Evolutionary conservation across 2,797 vertebrate species (phyloP).

Genomic region (Enteromius fasciolatus): DNA sequence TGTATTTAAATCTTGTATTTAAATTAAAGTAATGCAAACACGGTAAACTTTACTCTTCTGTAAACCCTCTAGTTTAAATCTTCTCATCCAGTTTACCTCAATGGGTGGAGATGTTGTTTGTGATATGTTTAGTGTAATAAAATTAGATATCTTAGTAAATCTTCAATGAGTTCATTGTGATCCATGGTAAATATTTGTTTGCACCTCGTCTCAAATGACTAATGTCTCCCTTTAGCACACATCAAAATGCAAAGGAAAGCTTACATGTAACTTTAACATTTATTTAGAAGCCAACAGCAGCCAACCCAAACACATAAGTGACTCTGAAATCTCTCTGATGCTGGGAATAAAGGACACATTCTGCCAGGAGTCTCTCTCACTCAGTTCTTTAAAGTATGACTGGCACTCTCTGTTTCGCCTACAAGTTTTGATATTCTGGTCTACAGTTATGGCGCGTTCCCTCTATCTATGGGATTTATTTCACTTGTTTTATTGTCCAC

Average conservation of each 20-base stretch:
- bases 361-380: background rate
- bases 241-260: slow-evolving; percentile 11
- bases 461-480: background rate
- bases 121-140: slow-evolving; percentile 27
- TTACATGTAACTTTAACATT: slow-evolving; percentile 19
- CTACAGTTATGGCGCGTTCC: background rate
- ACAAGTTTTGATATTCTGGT: background rate
- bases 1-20: background rate
- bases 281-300: slow-evolving; percentile 35
- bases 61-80: slow-evolving; percentile 31
- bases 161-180: slow-evolving; percentile 26
- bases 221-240: slow-evolving; percentile 32
- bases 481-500: background rate
- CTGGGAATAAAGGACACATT: slow-evolving; percentile 41
- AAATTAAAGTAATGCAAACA: background rate
- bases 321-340: slow-evolving; percentile 36
- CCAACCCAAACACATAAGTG: slow-evolving; percentile 42
- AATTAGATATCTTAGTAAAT: slow-evolving; percentile 21
- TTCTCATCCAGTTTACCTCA: slow-evolving; percentile 13
- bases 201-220: slow-evolving; percentile 12
- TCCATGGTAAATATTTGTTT: slow-evolving; percentile 22
- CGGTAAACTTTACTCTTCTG: slow-evolving; percentile 12
- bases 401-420: background rate
- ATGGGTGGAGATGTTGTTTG: slow-evolving; percentile 24
- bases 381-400: slow-evolving; percentile 37